Evolutionary conservation across 2,888 invertebrate species (phyloP).

Genomic region (Geotrupes spiniger): DNA sequence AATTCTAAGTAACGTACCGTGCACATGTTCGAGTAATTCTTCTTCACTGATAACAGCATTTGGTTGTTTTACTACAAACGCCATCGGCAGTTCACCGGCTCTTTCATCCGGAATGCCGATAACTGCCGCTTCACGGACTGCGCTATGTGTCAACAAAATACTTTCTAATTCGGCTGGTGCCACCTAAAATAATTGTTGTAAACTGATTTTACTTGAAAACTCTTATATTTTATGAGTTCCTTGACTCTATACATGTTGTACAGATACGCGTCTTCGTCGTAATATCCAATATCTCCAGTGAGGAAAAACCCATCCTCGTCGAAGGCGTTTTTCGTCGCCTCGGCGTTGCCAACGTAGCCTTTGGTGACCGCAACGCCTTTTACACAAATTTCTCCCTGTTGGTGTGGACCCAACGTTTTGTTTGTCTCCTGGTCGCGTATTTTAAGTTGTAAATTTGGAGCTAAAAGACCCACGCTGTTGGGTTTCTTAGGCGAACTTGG

Average conservation of each 20-base stretch:
- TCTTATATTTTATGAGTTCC: slow-evolving; percentile 86
- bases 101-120: too few relatives aligned
- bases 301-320: slow-evolving; percentile 72
- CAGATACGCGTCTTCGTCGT: slow-evolving; percentile 69
- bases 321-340: slow-evolving; percentile 60
- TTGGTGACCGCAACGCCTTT: slow-evolving; percentile 63
- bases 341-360: slow-evolving; percentile 69
- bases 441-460: slow-evolving; percentile 59
- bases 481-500: slow-evolving; percentile 5
- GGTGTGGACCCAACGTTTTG: slow-evolving; percentile 55
- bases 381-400: slow-evolving; percentile 78
- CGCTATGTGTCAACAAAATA: too few relatives aligned
- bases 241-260: slow-evolving; percentile 80
- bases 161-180: too few relatives aligned
- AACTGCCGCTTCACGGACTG: too few relatives aligned
- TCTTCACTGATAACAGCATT: too few relatives aligned
- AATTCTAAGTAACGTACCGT: too few relatives aligned
- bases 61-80: too few relatives aligned
- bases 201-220: slow-evolving; percentile 67
- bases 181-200: too few relatives aligned
- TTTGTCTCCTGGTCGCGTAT: slow-evolving; percentile 60
- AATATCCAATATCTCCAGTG: slow-evolving; percentile 79
- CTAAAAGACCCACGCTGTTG: slow-evolving; percentile 53
- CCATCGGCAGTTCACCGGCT: too few relatives aligned
- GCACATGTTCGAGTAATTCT: too few relatives aligned